A percentile compares a stretch with the other conserved stretches of the same genome.
These are phyloP conservation scores for Pogonophryne albipinna DNA, from an alignment of 2,797 vertebrate species.

Conservation along the genomic window DNA sequence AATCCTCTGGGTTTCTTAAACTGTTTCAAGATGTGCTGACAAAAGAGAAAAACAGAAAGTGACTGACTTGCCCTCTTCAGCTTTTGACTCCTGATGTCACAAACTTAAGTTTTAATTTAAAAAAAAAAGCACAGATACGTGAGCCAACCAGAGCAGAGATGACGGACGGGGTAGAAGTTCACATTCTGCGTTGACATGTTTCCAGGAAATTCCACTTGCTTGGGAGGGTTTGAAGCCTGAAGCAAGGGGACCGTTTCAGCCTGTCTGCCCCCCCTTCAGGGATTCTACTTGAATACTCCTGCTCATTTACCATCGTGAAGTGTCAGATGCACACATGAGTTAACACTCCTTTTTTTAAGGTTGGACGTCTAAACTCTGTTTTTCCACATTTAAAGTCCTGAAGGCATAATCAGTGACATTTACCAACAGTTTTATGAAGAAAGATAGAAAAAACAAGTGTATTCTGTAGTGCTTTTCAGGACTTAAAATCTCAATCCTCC, in stretches of 20 bases:
- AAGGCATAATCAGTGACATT: not conserved
- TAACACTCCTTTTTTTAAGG: not conserved
- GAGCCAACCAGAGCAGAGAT: constrained; percentile 10
- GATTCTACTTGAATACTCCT: not conserved
- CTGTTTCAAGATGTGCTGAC: too few species aligned
- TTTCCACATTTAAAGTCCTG: not conserved
- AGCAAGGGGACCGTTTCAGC: constrained; percentile 19
- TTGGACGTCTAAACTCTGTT: not conserved
- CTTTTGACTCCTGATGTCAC: not conserved
- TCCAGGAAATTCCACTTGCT: constrained; percentile 58
- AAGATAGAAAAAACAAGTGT: not conserved
- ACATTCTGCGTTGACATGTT: constrained; percentile 38
- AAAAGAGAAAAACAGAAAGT: not conserved
- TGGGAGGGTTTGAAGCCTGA: constrained; percentile 23
- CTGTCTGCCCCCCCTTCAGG: constrained; percentile 7
- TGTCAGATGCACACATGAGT: not conserved
- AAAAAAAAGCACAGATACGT: not conserved
- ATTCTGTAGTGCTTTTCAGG: not conserved
- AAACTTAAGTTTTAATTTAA: not conserved
- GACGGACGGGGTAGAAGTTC: constrained; percentile 22
- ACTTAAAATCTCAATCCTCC: not conserved
- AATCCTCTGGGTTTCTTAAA: not conserved
- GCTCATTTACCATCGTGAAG: not conserved
- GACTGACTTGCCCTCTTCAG: not conserved
- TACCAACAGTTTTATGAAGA: not conserved